These are phyloP conservation scores for Lepus americanus DNA, from an alignment of 2,113 vertebrate species.

Conservation along the genomic window DNA sequence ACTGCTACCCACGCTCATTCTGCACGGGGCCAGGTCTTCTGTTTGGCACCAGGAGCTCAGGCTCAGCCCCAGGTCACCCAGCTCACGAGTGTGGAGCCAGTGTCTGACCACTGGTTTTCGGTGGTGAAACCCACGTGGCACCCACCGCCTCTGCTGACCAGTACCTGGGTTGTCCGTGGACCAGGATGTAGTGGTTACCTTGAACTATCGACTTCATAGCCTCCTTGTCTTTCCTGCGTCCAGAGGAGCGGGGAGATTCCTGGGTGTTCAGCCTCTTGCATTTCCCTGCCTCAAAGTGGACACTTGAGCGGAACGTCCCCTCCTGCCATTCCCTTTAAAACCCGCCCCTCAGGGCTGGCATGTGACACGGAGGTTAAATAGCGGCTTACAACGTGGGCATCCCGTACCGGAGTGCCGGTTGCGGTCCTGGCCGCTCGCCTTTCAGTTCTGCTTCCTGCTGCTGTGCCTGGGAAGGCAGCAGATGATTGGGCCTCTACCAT, in stretches of 20 bases:
- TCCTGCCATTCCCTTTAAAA: not conserved
- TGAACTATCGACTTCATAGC: not conserved
- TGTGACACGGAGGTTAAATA: no score
- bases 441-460: no score
- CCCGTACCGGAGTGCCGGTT: no score
- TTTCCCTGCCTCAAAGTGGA: not conserved
- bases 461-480: no score
- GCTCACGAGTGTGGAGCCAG: not conserved
- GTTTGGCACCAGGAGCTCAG: not conserved
- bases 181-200: not conserved
- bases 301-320: not conserved
- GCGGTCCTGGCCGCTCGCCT: no score
- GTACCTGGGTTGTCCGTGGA: not conserved
- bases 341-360: no score
- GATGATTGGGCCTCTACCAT: no score
- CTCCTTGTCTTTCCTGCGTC: accelerated
- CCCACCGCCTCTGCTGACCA: not conserved
- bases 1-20: accelerated
- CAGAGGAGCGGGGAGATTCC: not conserved
- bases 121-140: not conserved
- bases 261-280: not conserved
- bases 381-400: no score
- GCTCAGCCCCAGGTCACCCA: not conserved
- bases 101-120: not conserved
- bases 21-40: not conserved